Evolutionary conservation across 2,888 invertebrate species (phyloP).

Genomic region (Nemotelus pantherinus): DNA sequence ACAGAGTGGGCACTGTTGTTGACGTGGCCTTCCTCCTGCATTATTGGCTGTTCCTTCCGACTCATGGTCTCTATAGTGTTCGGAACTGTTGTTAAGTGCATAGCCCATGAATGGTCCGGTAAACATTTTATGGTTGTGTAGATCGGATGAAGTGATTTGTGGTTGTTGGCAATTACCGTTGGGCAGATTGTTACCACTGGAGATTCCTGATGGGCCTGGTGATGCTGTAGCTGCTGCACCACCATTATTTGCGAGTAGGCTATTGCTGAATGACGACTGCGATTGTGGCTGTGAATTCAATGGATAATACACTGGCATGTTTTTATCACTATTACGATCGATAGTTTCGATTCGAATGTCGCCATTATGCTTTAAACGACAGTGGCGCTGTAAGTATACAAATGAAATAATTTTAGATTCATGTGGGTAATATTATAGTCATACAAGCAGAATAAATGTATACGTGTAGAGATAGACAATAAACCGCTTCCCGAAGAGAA

Average conservation of each 20-base stretch:
- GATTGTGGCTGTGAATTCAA: constrained; percentile 53
- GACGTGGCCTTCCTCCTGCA: constrained; percentile 66
- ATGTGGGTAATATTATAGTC: not conserved
- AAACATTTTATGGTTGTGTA: not conserved
- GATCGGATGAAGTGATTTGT: not conserved
- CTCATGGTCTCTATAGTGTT: not conserved
- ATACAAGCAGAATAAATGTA: not conserved
- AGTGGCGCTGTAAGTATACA: constrained; percentile 72
- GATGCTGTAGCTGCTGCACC: not conserved
- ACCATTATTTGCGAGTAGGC: not conserved
- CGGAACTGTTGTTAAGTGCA: not conserved
- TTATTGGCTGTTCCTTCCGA: not conserved
- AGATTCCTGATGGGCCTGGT: constrained; percentile 3
- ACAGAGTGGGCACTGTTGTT: constrained; percentile 82
- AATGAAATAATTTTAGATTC: constrained; percentile 34
- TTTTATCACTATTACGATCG: constrained; percentile 58
- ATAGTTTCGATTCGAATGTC: constrained; percentile 74
- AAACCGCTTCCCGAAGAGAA: constrained; percentile 36
- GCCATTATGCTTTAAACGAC: constrained; percentile 81
- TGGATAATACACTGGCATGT: constrained; percentile 61
- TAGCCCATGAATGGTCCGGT: not conserved
- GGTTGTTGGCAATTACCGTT: not conserved
- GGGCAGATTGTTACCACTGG: constrained; percentile 1
- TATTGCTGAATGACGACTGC: constrained; percentile 1
- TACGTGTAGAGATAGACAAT: constrained; percentile 8